Conservation (phyloP, 2,797 vertebrate genomes). For the Gymnoscopelus braueri region DNA sequence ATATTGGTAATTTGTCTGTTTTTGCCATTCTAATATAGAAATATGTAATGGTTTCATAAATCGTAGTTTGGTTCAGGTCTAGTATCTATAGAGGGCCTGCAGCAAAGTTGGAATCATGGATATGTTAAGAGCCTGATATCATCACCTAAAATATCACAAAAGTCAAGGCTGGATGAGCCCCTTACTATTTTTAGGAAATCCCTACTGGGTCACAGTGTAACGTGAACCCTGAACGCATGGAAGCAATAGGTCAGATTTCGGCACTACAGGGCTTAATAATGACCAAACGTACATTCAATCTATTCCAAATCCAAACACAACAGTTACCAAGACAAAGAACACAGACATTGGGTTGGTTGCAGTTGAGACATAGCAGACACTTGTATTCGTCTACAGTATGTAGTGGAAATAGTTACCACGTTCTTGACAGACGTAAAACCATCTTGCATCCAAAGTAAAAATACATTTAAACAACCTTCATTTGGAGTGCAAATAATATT, state of each 20-base stretch:
- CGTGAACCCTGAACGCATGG: constrained; percentile 67
- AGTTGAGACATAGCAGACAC: constrained; percentile 31
- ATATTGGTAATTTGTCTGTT: too few species aligned
- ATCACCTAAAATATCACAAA: constrained; percentile 31
- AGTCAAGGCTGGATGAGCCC: constrained; percentile 28
- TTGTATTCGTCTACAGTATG: not conserved
- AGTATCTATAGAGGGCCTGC: not conserved
- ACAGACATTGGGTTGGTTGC: constrained; percentile 25
- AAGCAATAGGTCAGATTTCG: constrained; percentile 49
- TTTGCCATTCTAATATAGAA: too few species aligned
- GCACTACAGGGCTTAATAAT: constrained; percentile 47
- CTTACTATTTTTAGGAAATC: constrained; percentile 55
- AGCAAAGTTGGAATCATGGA: constrained; percentile 8
- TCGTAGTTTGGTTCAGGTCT: too few species aligned
- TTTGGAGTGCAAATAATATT: constrained; percentile 68
- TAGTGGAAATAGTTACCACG: not conserved
- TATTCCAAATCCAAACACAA: constrained; percentile 35
- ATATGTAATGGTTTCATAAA: too few species aligned
- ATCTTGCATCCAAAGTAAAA: constrained; percentile 38
- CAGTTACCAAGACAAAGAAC: constrained; percentile 10
- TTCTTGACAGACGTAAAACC: constrained; percentile 42
- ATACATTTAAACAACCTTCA: constrained; percentile 49
- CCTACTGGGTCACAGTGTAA: constrained; percentile 70
- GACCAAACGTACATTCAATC: constrained; percentile 60
- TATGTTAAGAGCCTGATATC: constrained; percentile 13